Base-by-base conservation (phyloP, 2,888 invertebrate species). In the Clivina fossor region DNA sequence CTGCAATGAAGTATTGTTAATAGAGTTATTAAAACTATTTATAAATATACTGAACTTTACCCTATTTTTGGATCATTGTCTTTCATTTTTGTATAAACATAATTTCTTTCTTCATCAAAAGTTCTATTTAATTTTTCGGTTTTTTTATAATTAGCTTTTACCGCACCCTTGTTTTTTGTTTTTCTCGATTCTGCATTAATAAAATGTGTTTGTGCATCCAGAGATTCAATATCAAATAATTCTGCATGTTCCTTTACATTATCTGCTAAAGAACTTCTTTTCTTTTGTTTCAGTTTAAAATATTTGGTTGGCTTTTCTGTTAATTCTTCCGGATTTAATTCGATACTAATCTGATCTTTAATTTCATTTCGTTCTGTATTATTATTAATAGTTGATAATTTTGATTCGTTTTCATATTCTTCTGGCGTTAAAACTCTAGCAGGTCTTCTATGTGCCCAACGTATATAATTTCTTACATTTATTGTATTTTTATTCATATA, bases 81-180 rank as follows among this genome's bases (percentile, higher is more conserved):
- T 40, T 78, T 76, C 51, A 86, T 72, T 68, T 84, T 85, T 43
- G 79, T 79, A 68, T 80, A 85, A 54, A 82, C 74, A 50, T 82
- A 71, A 62, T 80, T 77, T 53, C 79, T 77, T 55, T 77, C 74
- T 55, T 76, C 72, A 69, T 79, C 76, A 66, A 81, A 78, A 2
- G 78, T 74, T 64, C 79, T 79, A 62, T 74, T 66, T 46, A 72
- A 60, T 64, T 68, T 70, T 60, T 66, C 72, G 65, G 63, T 74
- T 71, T 48, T 71, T 71, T 46, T 67, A 68, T 60, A 73, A n/a
- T n/a, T n/a, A n/a, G n/a, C n/a, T 4, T 18, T 53, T 16, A 49
- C 47, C 41, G n/a, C n/a, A n/a, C n/a, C 51, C 53, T 18, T 19
- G 28, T 4, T n/a, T 37, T 20, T 47, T 28, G 18, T 71, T 44